Conservation (phyloP, 2,113 vertebrate genomes). For the Elephas maximus region DNA sequence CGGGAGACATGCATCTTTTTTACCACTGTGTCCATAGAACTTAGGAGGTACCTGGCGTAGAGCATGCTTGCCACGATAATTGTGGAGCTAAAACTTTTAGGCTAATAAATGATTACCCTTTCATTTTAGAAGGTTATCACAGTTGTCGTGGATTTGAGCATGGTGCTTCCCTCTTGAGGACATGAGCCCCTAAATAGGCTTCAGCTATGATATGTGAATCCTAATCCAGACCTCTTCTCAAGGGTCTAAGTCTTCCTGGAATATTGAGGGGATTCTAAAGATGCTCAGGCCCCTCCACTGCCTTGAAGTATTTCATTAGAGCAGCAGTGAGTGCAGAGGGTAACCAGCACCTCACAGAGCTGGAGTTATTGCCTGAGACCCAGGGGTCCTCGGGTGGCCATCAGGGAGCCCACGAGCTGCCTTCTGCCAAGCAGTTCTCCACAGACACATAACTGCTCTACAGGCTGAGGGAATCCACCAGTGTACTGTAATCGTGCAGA, state of each 20-base stretch:
- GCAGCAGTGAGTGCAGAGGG: background rate
- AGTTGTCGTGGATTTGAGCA: background rate
- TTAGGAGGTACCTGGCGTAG: background rate
- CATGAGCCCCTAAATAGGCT: background rate
- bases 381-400: background rate
- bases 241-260: background rate
- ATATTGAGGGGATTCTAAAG: background rate
- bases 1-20: background rate
- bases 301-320: slow-evolving; percentile 22
- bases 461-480: no score
- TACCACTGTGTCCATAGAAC: background rate
- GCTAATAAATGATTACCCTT: background rate
- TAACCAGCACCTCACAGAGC: background rate
- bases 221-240: background rate
- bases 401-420: background rate
- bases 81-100: background rate
- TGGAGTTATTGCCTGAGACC: background rate
- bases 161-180: background rate
- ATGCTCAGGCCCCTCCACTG: background rate
- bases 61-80: background rate
- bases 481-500: background rate
- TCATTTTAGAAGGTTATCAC: background rate
- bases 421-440: background rate
- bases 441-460: background rate
- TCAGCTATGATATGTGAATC: background rate